Conservation (phyloP, 1,140 invertebrate genomes). For the Phocides pigmalion region DNA sequence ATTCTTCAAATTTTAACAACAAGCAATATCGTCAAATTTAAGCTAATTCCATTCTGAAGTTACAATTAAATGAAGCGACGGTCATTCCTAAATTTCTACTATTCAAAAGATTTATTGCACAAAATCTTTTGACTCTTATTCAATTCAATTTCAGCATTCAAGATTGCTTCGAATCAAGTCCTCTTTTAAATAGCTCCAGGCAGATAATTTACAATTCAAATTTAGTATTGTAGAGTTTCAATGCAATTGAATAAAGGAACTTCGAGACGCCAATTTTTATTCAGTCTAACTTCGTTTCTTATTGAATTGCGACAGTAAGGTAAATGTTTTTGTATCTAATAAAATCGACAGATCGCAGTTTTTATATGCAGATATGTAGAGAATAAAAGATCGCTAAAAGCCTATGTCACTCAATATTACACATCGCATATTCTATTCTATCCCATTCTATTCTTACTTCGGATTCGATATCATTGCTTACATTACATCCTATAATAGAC, state of each 20-base stretch:
- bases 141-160: background rate
- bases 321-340: background rate
- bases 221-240: constrained; percentile 1
- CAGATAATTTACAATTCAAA: constrained; percentile 27
- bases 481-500: no score
- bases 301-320: constrained; percentile 5
- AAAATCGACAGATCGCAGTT: background rate
- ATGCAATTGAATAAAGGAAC: constrained; percentile 4
- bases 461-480: no score
- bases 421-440: no score
- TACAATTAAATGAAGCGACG: background rate
- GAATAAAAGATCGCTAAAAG: no score
- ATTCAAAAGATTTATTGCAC: background rate
- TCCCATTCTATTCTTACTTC: no score
- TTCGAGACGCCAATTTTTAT: background rate
- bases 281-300: constrained; percentile 4
- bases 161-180: constrained; percentile 7
- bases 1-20: no score
- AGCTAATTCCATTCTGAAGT: no score
- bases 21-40: no score
- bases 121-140: constrained; percentile 3
- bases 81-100: background rate
- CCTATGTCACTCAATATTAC: no score
- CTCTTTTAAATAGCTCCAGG: constrained; percentile 21
- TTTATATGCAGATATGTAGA: background rate